phyloP scores from a whole-genome alignment of 2,888 invertebrate genomes.

The Micoletzkya japonica region DNA sequence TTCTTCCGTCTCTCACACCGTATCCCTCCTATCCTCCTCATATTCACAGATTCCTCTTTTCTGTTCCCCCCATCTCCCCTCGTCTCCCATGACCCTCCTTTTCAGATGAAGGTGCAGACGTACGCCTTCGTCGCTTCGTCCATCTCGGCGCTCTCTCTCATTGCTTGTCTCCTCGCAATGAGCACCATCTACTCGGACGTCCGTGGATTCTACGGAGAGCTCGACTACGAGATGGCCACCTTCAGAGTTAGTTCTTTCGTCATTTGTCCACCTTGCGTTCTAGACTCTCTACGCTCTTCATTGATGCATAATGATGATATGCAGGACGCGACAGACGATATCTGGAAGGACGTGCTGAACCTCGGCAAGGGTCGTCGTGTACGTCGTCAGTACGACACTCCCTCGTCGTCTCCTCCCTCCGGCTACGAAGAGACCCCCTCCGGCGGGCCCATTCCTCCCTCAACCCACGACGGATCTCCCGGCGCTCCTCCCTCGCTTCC shows the following conservation, averaged over 20 bases:
- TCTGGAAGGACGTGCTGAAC: constrained; percentile 61
- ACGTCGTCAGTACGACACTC: constrained; percentile 39
- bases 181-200: constrained; percentile 59
- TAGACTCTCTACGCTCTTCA: not conserved
- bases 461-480: constrained; percentile 33
- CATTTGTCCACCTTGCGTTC: not conserved
- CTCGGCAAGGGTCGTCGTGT: constrained; percentile 43
- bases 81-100: not conserved
- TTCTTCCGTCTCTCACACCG: constrained; percentile 27
- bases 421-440: constrained; percentile 11
- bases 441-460: constrained; percentile 28
- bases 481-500: constrained; percentile 46
- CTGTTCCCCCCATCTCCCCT: not conserved
- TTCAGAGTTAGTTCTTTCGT: constrained; percentile 43
- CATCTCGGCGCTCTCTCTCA: constrained; percentile 55
- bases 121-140: constrained; percentile 60
- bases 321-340: constrained; percentile 54
- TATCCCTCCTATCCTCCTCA: not conserved
- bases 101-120: constrained; percentile 58
- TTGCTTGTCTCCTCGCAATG: constrained; percentile 56
- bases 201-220: constrained; percentile 51
- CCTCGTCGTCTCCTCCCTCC: constrained; percentile 1
- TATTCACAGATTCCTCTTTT: constrained; percentile 6
- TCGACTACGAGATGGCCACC: constrained; percentile 57
- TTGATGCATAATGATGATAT: not conserved